Evolutionary conservation across 2,113 vertebrate genomes (phyloP), one percentile per base, ranked within the genome.

Genomic region (Neolamprologus kungweensis): DNA sequence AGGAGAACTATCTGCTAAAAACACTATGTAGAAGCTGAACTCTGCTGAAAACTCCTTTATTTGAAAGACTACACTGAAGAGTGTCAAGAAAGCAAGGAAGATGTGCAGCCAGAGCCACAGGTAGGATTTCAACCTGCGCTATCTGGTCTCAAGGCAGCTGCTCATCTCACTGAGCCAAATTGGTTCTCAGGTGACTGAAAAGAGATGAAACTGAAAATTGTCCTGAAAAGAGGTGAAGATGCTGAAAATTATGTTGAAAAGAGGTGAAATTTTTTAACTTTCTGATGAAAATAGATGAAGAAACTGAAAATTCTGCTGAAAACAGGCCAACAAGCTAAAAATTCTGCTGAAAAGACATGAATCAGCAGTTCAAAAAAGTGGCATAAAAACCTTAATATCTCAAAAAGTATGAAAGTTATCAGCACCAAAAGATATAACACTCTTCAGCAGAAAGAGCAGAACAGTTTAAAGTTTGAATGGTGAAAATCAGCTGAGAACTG

Each of bases 401-500:
- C 11, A 42, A 42, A 42, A 42, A 42, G 40, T 42, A 42, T 42
- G 0, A 42, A 12, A 42, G 40, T 12, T 40, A 40, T 11, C 2
- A 37, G 37, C 9, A 37, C 35, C 2, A 37, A 37, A 37, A 37
- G 9, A 37, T 37, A 37, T 37, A 37, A 1, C 35, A 37, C 35
- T 0, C 35, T 37, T 37, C 2, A 37, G 35, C 35, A 37, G 35
- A 37, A 37, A 37, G 35, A 40, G 37, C 37, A 11, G 37, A 40
- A 40, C 37, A 11, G 37, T 40, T 40, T 40, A 11, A 11, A 40
- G 10, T 11, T 40, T 40, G 37, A 40, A 5, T 12, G 5, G 11
- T 42, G 1, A 42, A 42, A 12, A 40, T 40, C 11, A 0, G 37
- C 40, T 42, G 40, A 1, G 0, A 42, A 42, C 11, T 42, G 11